Evolutionary conservation across 1,140 invertebrate genomes (phyloP).

Genomic region (Apis cerana): DNA sequence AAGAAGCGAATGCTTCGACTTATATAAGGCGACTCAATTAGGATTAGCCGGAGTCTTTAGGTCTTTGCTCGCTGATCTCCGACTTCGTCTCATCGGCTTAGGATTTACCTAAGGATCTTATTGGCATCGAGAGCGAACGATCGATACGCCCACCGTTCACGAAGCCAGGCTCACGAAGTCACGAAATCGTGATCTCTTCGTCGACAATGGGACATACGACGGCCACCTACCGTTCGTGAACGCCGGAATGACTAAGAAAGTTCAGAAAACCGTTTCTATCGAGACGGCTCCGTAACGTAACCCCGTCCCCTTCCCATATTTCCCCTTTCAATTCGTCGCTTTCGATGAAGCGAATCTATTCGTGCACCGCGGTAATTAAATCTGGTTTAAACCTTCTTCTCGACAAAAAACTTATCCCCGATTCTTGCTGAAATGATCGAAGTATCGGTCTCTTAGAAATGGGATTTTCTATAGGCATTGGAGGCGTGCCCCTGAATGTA

Average conservation of each 20-base stretch:
- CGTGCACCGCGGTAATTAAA: constrained; percentile 13
- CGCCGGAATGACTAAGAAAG: constrained; percentile 41
- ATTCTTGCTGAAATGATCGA: neutral
- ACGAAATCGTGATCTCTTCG: constrained; percentile 65
- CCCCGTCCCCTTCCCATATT: constrained; percentile 30
- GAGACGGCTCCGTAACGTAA: constrained; percentile 11
- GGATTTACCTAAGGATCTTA: constrained; percentile 74
- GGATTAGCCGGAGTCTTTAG: constrained; percentile 73
- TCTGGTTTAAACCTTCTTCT: neutral
- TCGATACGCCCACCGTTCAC: constrained; percentile 67
- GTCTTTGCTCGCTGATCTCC: constrained; percentile 72
- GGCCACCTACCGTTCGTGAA: constrained; percentile 53
- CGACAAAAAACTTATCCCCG: neutral
- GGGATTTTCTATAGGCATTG: too few relatives aligned
- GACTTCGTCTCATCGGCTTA: constrained; percentile 76
- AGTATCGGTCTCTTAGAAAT: neutral
- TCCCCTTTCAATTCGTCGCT: neutral
- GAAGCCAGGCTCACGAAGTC: constrained; percentile 62
- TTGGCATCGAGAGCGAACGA: constrained; percentile 66
- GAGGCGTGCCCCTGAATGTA: too few relatives aligned
- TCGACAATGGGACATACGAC: constrained; percentile 59
- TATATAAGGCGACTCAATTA: constrained; percentile 77
- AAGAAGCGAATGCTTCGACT: constrained; percentile 66
- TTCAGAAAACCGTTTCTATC: constrained; percentile 53
- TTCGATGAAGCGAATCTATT: constrained; percentile 2